phyloP scores from a whole-genome alignment of 2,113 vertebrate species.

The Campylomormyrus numenius region DNA sequence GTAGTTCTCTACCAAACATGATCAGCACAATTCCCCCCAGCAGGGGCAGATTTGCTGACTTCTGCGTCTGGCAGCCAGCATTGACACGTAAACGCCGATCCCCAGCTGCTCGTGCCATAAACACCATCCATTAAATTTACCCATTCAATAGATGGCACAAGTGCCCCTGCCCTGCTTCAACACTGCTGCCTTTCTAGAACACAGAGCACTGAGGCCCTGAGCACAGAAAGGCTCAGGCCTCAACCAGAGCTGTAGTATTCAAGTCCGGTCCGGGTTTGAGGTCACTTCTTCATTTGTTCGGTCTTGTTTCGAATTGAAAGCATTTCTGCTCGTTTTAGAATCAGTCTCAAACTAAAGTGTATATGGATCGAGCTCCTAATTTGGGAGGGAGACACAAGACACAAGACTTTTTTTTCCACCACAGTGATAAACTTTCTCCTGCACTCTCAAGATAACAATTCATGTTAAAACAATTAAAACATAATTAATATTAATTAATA shows the following conservation, averaged over 20 bases:
- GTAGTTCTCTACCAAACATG: neutral
- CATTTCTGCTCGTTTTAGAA: neutral
- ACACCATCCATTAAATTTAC: slow-evolving; percentile 17
- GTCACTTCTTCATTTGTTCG: neutral
- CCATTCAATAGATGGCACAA: neutral
- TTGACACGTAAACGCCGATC: neutral
- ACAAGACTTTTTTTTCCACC: neutral
- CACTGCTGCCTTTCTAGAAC: neutral
- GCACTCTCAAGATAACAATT: neutral
- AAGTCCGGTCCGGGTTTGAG: neutral
- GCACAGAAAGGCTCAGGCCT: neutral
- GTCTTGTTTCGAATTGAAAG: neutral
- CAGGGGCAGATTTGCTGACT: neutral
- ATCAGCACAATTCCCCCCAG: neutral
- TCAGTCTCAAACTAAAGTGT: neutral
- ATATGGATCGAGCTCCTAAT: neutral
- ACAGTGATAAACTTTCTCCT: neutral
- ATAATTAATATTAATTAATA: neutral
- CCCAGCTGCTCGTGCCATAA: slow-evolving; percentile 3
- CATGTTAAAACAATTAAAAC: neutral
- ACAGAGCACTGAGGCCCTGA: neutral
- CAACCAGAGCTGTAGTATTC: neutral
- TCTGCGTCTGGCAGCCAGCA: neutral
- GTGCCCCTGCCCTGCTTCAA: neutral
- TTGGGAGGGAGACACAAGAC: neutral